phyloP scores from a whole-genome alignment of 2,888 invertebrate genomes.

The Amiota mariae region DNA sequence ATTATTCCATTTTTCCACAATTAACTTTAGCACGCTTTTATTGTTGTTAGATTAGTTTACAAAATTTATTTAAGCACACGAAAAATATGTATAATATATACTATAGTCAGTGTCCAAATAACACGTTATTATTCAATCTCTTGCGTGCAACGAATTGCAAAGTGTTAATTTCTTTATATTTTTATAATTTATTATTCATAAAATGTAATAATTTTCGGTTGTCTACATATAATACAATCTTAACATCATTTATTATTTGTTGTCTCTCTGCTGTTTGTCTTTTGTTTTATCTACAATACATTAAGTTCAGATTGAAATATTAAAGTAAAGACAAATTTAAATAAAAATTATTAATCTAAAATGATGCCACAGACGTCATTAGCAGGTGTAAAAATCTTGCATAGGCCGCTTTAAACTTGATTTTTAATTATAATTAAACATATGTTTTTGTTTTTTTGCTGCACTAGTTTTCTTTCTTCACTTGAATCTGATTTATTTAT shows the following conservation, averaged over 20 bases:
- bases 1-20: too few relatives aligned
- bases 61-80: too few relatives aligned
- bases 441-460: neutral
- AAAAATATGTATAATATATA: too few relatives aligned
- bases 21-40: too few relatives aligned
- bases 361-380: slow-evolving; percentile 17
- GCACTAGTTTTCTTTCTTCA: neutral
- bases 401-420: slow-evolving; percentile 19
- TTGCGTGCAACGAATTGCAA: too few relatives aligned
- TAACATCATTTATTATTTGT: slow-evolving; percentile 9
- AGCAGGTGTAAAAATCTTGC: slow-evolving; percentile 19
- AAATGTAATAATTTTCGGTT: slow-evolving; percentile 16
- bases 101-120: too few relatives aligned
- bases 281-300: neutral
- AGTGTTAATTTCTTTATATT: too few relatives aligned
- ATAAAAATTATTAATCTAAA: slow-evolving; percentile 21
- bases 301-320: neutral
- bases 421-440: slow-evolving; percentile 15
- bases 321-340: neutral
- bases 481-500: neutral
- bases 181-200: neutral
- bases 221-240: neutral
- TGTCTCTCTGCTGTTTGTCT: slow-evolving; percentile 12
- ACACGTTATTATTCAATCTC: too few relatives aligned
- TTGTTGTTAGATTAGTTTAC: too few relatives aligned